A percentile compares a stretch with the other conserved stretches of the same genome.
phyloP scores from a whole-genome alignment of 2,113 vertebrate species.

The Cinclus cinclus region DNA sequence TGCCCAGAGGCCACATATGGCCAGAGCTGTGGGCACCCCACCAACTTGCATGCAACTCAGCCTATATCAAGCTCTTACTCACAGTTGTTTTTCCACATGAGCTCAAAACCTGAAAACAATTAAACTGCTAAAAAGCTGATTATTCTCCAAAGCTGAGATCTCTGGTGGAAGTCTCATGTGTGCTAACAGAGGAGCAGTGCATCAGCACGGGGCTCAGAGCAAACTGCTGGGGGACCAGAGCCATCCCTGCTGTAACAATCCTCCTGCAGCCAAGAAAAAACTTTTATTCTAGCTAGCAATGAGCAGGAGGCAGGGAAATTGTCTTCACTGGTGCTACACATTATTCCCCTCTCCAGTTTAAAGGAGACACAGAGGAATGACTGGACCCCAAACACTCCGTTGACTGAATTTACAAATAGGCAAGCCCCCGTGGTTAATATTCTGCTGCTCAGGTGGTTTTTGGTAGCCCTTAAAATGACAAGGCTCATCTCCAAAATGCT shows the following conservation, averaged over 20 bases:
- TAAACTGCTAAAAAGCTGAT: not conserved
- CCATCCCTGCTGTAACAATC: fast-evolving
- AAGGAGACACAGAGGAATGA: not conserved
- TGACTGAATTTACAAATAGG: not conserved
- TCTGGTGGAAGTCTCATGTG: not conserved
- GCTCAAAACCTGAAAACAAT: not conserved
- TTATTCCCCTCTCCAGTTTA: not conserved
- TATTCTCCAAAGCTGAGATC: not conserved
- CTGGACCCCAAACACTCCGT: not conserved
- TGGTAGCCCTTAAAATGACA: not conserved
- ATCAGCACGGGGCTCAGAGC: not conserved
- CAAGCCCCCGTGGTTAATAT: not conserved
- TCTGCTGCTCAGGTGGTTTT: not conserved
- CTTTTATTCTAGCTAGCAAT: not conserved
- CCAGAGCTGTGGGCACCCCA: not conserved
- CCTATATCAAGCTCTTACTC: not conserved
- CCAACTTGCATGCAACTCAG: not conserved
- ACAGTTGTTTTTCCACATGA: not conserved
- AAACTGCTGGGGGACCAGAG: not conserved
- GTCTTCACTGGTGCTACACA: fast-evolving
- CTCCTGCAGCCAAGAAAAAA: not conserved
- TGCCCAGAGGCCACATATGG: not conserved
- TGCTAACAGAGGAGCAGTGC: not conserved
- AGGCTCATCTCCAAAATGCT: not conserved
- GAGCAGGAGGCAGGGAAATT: not conserved